Base-by-base conservation (phyloP, 2,113 vertebrate species). In the Telmatochromis bifrenatus region DNA sequence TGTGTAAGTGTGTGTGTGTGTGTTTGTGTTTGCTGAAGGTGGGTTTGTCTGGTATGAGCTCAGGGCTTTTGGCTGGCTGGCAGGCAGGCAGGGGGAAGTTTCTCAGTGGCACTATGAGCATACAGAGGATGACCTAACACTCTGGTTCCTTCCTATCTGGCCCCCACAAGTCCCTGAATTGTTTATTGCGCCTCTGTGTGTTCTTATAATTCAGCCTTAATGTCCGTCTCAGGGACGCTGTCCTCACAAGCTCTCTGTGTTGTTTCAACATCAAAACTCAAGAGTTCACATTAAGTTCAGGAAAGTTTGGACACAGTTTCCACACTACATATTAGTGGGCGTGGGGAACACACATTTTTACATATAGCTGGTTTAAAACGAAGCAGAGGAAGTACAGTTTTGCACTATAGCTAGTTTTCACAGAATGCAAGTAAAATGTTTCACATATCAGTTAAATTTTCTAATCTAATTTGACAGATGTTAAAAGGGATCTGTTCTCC, bases 51-150 rank as follows among this genome's bases (percentile, higher is more conserved):
- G 62, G 39, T 86, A 73, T 79, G 81, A 84, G 88, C 86, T 83
- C 84, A 70, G 83, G 58, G 70, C 77, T 84, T 80, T 81, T 91
- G 91, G 92, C 89, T 84, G 89, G 86, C 88, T 80, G 89, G 84
- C 88, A 85, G 85, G 89, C 91, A 85, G 70, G 89, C 91, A 86
- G 79, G 89, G 87, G 89, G 90, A 89, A 89, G 89, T 93, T 91
- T 93, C 86, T 88, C 87, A 75, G 89, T 89, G 88, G 88, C 87
- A 87, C 89, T 90, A 84, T 86, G 87, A 92, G 90, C 89, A 84
- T 58, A 88, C 91, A 92, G 90, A 94, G 89, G 92, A 94, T 90
- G 92, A 94, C 93, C 87, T 94, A 88, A 94, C 88, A 58, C 91
- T 86, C 83, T 6, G 79, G 91, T 93, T 95, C 93, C 94, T 95